phyloP scores from a whole-genome alignment of 1,140 invertebrate species.

The Ylistrum balloti region DNA sequence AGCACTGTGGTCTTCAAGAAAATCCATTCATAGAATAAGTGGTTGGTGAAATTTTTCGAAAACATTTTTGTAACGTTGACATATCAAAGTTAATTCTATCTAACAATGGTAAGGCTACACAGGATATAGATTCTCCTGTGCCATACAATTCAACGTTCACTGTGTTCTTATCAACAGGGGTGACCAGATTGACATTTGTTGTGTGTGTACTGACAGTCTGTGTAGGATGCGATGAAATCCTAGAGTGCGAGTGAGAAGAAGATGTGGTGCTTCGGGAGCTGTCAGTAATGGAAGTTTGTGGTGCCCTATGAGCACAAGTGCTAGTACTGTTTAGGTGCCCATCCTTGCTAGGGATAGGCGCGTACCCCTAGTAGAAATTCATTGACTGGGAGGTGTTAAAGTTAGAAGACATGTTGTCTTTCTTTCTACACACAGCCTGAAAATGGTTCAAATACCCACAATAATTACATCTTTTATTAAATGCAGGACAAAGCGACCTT shows the following conservation, averaged over 20 bases:
- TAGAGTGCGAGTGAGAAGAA: not conserved
- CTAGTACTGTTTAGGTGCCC: too few species aligned
- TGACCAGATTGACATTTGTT: conserved; percentile 45
- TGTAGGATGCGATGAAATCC: too few species aligned
- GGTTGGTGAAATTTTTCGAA: conserved; percentile 51
- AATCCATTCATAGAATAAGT: conserved; percentile 57
- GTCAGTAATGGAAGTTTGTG: not conserved
- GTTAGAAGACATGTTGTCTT: not conserved
- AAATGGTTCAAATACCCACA: conserved; percentile 46
- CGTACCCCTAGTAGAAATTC: conserved; percentile 54
- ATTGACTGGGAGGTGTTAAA: too few species aligned
- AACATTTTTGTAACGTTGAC: too few species aligned
- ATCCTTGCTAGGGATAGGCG: too few species aligned
- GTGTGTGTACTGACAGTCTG: not conserved
- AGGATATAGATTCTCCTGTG: too few species aligned
- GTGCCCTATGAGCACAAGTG: not conserved
- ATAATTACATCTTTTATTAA: conserved; percentile 43
- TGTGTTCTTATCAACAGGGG: conserved; percentile 56
- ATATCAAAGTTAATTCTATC: too few species aligned
- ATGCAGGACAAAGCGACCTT: conserved; percentile 44
- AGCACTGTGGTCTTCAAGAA: conserved; percentile 41
- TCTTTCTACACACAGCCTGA: conserved; percentile 23
- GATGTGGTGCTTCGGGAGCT: not conserved
- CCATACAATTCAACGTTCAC: conserved; percentile 53
- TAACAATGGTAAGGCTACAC: conserved; percentile 46